Base-by-base conservation (phyloP, 92 coral and sea anemone genomes). In the Heliopora coerulea region DNA sequence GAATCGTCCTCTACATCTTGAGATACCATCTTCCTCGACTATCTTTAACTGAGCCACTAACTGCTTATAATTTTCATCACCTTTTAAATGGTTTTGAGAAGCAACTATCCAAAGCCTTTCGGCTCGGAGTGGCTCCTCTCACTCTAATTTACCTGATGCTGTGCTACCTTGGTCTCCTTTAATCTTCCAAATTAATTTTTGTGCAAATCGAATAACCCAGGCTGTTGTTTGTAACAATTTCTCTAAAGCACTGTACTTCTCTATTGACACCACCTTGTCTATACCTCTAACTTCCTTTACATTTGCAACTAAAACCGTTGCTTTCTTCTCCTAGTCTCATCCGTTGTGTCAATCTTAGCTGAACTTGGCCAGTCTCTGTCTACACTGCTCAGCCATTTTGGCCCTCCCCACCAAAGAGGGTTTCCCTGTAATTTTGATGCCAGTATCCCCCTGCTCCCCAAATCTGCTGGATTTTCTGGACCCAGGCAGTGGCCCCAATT, bases 401-500 rank as follows among this genome's bases (percentile, higher is more conserved):
- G 59, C 33, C 59, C 74, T 40, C 14, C 74, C 74, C 74, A 67
- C 74, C 74, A 67, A 3, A 67, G 29, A 48, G 3, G 65, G 72
- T 19, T 59, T 42, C 72, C 80, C 83, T 79, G 70, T 3, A 83
- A 37, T 20, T 82, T 59, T 3, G 86, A 65, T 14, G 86, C 86
- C 0, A 65, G 27, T 44, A 46, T 39, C 21, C 83, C 87, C 29
- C 87, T 67, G 27, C 83, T 66, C 28, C 87, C 87, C 20, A 83
- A 49, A 63, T 83, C 87, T 4, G 87, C 86, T 41, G 86, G 82
- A 59, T 82, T 82, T 19, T 67, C 61, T 21, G 27, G 24, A 3
- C 82, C 82, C n/a, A 64, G 86, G 60, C 82, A 82, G 21, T 75
- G 82, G 28, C 61, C 40, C 86, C 86, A 82, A 56, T 68, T 59